These are phyloP conservation scores for Poecilia wingei DNA, from an alignment of 2,797 vertebrate genomes.

Conservation along the genomic window DNA sequence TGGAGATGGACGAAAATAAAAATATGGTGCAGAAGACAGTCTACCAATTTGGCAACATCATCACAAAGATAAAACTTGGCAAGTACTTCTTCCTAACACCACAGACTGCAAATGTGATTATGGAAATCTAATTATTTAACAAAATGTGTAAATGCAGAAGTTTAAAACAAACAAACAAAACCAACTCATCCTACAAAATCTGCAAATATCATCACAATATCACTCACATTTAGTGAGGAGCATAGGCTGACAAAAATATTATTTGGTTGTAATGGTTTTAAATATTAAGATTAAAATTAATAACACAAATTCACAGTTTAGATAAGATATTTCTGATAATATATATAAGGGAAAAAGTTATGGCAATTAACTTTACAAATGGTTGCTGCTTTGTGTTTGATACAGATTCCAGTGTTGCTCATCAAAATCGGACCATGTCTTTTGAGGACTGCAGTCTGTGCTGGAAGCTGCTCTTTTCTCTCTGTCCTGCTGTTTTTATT, in stretches of 20 bases:
- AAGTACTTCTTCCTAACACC: constrained; percentile 17
- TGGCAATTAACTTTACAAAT: too few relatives aligned
- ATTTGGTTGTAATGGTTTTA: too few relatives aligned
- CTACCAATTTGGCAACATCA: constrained; percentile 13
- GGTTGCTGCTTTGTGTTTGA: neutral
- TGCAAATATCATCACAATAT: too few relatives aligned
- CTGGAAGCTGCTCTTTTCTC: constrained; percentile 33
- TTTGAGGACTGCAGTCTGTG: neutral
- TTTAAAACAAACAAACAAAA: neutral
- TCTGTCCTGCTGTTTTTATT: constrained; percentile 39
- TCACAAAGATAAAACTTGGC: constrained; percentile 29
- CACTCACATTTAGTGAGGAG: too few relatives aligned
- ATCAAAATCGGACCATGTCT: neutral
- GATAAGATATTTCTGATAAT: too few relatives aligned
- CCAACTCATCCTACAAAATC: too few relatives aligned
- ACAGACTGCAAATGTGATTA: neutral
- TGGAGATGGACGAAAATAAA: neutral
- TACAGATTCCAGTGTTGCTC: neutral
- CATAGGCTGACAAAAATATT: too few relatives aligned
- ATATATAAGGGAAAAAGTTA: too few relatives aligned
- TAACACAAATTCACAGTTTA: too few relatives aligned
- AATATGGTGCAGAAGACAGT: rapidly evolving
- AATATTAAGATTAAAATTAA: too few relatives aligned
- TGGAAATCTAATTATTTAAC: neutral
- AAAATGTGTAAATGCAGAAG: neutral